Evolutionary conservation across 2,888 invertebrate species (phyloP).

Genomic region (Aphodius granarius): DNA sequence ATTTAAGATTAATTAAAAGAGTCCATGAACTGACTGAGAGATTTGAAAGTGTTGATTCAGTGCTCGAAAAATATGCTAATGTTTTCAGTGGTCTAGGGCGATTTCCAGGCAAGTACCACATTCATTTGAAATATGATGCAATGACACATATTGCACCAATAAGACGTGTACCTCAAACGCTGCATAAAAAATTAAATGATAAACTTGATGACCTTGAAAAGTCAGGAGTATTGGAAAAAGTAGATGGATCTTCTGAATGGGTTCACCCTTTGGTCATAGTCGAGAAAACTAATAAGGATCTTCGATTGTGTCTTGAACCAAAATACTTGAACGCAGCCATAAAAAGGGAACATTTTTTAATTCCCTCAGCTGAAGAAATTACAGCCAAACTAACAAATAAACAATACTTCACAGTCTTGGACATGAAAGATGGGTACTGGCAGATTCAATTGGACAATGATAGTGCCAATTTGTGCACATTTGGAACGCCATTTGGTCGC

Average conservation of each 20-base stretch:
- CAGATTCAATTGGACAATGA: constrained; percentile 40
- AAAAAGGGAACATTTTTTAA: constrained; percentile 32
- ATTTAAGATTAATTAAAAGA: constrained; percentile 1
- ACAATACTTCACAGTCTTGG: constrained; percentile 34
- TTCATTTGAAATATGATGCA: neutral
- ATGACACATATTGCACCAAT: neutral
- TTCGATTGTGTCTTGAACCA: constrained; percentile 16
- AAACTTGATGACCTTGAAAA: constrained; percentile 1
- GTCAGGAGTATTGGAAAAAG: neutral
- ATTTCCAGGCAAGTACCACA: neutral
- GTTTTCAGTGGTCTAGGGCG: neutral
- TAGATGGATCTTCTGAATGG: constrained; percentile 1
- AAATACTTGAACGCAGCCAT: constrained; percentile 14
- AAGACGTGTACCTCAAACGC: neutral
- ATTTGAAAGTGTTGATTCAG: neutral
- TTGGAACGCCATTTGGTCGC: no score
- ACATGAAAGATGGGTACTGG: no score
- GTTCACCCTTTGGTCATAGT: constrained; percentile 13
- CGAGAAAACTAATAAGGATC: constrained; percentile 5
- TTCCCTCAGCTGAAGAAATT: constrained; percentile 35
- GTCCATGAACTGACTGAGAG: no score
- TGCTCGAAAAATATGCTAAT: neutral
- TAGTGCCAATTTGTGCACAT: constrained; percentile 37
- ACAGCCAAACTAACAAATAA: constrained; percentile 29
- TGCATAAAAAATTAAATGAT: neutral